phyloP scores from a whole-genome alignment of 2,888 invertebrate species.

The Prosopocoilus inquinatus region DNA sequence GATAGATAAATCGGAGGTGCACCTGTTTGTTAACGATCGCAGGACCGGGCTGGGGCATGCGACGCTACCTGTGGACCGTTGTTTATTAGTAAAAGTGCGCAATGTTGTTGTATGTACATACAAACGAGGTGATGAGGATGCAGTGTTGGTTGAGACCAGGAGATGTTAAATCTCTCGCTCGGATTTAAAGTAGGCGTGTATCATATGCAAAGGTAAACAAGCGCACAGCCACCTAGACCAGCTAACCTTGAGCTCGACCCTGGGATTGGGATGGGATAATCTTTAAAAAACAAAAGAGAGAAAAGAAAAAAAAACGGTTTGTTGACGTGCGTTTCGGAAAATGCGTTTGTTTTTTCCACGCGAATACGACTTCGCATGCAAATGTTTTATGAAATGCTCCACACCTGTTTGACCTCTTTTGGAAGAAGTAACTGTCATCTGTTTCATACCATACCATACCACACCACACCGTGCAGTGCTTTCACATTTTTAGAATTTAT shows the following conservation, averaged over 20 bases:
- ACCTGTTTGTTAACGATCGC: slow-evolving; percentile 30
- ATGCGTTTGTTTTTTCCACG: slow-evolving; percentile 13
- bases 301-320: too few species aligned
- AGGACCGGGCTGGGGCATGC: slow-evolving; percentile 9
- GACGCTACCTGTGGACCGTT: slow-evolving; percentile 6
- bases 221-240: slow-evolving; percentile 31
- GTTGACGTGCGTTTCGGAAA: slow-evolving; percentile 31
- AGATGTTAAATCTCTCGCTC: slow-evolving; percentile 18
- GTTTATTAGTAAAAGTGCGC: slow-evolving; percentile 6
- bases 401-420: slow-evolving; percentile 45
- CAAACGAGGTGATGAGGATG: slow-evolving; percentile 13
- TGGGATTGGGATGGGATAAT: slow-evolving; percentile 36
- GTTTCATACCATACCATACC: slow-evolving; percentile 20
- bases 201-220: slow-evolving; percentile 38
- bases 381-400: slow-evolving; percentile 36
- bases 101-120: too few species aligned
- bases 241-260: slow-evolving; percentile 45
- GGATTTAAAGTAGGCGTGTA: slow-evolving; percentile 43
- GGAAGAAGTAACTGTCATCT: slow-evolving; percentile 29
- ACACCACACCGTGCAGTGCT: slow-evolving; percentile 24
- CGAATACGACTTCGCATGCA: slow-evolving; percentile 29
- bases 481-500: slow-evolving; percentile 35
- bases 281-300: too few species aligned
- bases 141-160: slow-evolving; percentile 4
- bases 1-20: slow-evolving; percentile 23